Conservation (phyloP, 1,140 invertebrate species). For the Drosophila grimshawi region DNA sequence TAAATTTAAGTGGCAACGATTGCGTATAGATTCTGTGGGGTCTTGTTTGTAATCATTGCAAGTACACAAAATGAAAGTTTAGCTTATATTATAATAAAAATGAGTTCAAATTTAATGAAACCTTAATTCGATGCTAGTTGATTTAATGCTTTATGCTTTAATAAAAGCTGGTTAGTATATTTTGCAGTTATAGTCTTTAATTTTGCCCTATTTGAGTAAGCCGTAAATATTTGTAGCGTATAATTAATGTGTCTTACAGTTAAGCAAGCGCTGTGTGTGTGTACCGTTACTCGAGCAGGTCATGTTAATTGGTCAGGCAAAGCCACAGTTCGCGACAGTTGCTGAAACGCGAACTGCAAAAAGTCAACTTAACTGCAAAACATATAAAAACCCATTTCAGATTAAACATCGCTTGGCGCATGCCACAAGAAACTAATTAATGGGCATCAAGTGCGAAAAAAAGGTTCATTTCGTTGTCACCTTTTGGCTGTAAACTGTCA, state of each 20-base stretch:
- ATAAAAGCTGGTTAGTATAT: too few relatives aligned
- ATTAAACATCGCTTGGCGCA: constrained; percentile 48
- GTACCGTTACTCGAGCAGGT: constrained; percentile 13
- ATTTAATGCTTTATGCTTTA: too few relatives aligned
- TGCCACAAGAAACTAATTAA: constrained; percentile 63
- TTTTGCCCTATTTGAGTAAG: too few relatives aligned
- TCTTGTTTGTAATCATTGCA: too few relatives aligned
- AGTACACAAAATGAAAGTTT: too few relatives aligned
- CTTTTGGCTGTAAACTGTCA: constrained; percentile 34
- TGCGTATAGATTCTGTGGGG: too few relatives aligned
- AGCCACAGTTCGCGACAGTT: neutral
- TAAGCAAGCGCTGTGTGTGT: neutral
- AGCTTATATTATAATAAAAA: too few relatives aligned
- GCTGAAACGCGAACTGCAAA: neutral
- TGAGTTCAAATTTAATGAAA: too few relatives aligned
- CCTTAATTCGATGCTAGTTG: too few relatives aligned
- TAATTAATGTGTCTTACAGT: neutral
- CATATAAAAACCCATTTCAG: constrained; percentile 10
- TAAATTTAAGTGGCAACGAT: neutral
- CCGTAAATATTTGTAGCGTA: too few relatives aligned
- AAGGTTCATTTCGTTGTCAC: constrained; percentile 58
- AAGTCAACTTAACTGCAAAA: neutral
- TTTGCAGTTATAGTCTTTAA: too few relatives aligned
- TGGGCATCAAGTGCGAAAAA: constrained; percentile 65
- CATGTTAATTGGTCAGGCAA: neutral